These are phyloP conservation scores for Nothocercus julius DNA, from an alignment of 2,113 vertebrate species.

Conservation along the genomic window DNA sequence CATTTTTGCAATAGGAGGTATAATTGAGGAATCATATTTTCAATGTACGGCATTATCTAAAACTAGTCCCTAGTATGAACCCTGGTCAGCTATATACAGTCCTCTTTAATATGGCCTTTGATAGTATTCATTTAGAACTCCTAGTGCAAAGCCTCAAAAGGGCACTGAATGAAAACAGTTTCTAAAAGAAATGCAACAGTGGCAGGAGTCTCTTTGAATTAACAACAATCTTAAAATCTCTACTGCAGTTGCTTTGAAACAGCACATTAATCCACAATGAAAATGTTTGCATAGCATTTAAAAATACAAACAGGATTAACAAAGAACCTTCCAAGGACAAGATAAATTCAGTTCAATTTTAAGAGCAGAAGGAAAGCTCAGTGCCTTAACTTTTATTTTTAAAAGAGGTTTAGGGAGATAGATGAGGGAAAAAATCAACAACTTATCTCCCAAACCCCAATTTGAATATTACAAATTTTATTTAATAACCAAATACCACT, in stretches of 20 bases:
- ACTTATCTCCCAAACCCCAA: not conserved
- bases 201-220: conserved; percentile 45
- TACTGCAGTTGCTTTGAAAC: conserved; percentile 41
- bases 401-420: not conserved
- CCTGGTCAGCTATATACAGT: conserved; percentile 70
- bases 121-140: conserved; percentile 65
- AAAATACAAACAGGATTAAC: conserved; percentile 42
- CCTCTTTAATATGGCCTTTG: conserved; percentile 69
- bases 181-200: conserved; percentile 34
- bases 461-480: not conserved
- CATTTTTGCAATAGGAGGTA: conserved; percentile 62
- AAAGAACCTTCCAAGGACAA: conserved; percentile 60
- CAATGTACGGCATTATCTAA: conserved; percentile 66
- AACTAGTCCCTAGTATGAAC: conserved; percentile 62
- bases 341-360: conserved; percentile 4
- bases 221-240: conserved; percentile 67
- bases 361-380: not conserved
- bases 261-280: conserved; percentile 45
- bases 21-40: conserved; percentile 74
- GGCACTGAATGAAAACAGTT: conserved; percentile 70
- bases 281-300: conserved; percentile 65
- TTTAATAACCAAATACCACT: not conserved
- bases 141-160: conserved; percentile 31
- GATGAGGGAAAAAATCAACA: not conserved
- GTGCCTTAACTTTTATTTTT: not conserved